Conservation (phyloP, 2,888 invertebrate genomes). For the Dione vanillae region DNA sequence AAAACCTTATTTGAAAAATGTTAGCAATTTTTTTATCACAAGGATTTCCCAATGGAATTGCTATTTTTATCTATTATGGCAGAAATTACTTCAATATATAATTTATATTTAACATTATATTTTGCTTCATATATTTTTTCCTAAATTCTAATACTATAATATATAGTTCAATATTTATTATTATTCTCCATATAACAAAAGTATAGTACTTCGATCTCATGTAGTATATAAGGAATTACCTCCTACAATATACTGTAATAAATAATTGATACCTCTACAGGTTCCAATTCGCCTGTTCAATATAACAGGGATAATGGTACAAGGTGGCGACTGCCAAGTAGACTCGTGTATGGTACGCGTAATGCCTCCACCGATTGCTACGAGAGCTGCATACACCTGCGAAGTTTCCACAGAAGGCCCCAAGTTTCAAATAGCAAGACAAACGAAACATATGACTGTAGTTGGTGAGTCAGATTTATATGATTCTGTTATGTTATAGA, state of each 20-base stretch:
- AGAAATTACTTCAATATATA: too few relatives aligned
- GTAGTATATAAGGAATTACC: neutral
- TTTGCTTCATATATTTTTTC: too few relatives aligned
- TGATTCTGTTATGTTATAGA: neutral
- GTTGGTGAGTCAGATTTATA: slow-evolving; percentile 63
- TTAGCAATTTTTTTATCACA: too few relatives aligned
- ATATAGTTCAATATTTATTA: too few relatives aligned
- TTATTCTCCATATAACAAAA: neutral
- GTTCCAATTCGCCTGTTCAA: slow-evolving; percentile 75
- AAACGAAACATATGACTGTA: slow-evolving; percentile 79
- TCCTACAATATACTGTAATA: neutral
- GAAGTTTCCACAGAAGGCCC: slow-evolving; percentile 80
- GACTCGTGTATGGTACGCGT: neutral
- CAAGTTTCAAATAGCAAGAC: slow-evolving; percentile 74
- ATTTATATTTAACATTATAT: too few relatives aligned
- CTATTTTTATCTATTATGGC: too few relatives aligned
- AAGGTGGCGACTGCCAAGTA: slow-evolving; percentile 64
- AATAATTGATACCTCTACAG: slow-evolving; percentile 52
- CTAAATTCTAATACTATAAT: too few relatives aligned
- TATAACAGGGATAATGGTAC: slow-evolving; percentile 74
- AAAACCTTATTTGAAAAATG: too few relatives aligned
- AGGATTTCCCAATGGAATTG: too few relatives aligned
- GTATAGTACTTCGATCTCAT: neutral
- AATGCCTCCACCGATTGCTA: slow-evolving; percentile 67
- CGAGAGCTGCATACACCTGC: slow-evolving; percentile 73